Conservation (phyloP, 1,140 invertebrate genomes). For the Drosophila kurseongensis region DNA sequence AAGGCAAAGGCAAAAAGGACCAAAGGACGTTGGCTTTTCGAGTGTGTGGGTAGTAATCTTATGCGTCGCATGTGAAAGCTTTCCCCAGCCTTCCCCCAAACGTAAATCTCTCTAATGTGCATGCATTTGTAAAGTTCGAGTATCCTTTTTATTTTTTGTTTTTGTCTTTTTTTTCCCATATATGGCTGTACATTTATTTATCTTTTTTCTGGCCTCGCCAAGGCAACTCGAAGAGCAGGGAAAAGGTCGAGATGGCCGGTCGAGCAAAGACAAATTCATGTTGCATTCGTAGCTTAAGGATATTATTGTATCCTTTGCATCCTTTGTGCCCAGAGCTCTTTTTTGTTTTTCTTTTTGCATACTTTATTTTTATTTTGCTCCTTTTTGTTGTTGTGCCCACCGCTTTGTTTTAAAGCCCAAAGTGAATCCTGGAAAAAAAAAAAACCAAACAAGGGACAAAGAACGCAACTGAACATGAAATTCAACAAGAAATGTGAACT, state of each 20-base stretch:
- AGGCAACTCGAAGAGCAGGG: slow-evolving; percentile 65
- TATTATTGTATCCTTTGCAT: slow-evolving; percentile 75
- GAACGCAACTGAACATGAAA: slow-evolving; percentile 43
- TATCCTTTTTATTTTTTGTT: slow-evolving; percentile 63
- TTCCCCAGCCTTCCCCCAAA: slow-evolving; percentile 40
- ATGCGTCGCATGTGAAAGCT: slow-evolving; percentile 66
- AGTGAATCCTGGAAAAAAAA: slow-evolving; percentile 38
- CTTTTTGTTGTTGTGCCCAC: slow-evolving; percentile 20
- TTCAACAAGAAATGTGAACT: slow-evolving; percentile 47
- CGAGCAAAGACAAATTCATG: slow-evolving; percentile 79
- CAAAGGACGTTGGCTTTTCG: slow-evolving; percentile 47
- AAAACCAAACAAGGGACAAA: slow-evolving; percentile 20
- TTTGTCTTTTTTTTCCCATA: not conserved
- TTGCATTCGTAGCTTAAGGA: slow-evolving; percentile 81
- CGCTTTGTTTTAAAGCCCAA: slow-evolving; percentile 67
- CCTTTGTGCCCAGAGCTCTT: slow-evolving; percentile 67
- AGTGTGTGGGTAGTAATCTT: slow-evolving; percentile 33
- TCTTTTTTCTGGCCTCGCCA: slow-evolving; percentile 37
- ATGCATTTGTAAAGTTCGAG: slow-evolving; percentile 81
- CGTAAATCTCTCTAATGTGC: slow-evolving; percentile 68
- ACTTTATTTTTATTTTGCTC: slow-evolving; percentile 50
- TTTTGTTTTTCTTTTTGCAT: slow-evolving; percentile 73
- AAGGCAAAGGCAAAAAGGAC: slow-evolving; percentile 65
- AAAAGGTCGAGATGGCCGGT: slow-evolving; percentile 33
- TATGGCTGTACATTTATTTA: slow-evolving; percentile 31